Evolutionary conservation across 2,888 invertebrate species (phyloP).

Genomic region (Noctua comes): DNA sequence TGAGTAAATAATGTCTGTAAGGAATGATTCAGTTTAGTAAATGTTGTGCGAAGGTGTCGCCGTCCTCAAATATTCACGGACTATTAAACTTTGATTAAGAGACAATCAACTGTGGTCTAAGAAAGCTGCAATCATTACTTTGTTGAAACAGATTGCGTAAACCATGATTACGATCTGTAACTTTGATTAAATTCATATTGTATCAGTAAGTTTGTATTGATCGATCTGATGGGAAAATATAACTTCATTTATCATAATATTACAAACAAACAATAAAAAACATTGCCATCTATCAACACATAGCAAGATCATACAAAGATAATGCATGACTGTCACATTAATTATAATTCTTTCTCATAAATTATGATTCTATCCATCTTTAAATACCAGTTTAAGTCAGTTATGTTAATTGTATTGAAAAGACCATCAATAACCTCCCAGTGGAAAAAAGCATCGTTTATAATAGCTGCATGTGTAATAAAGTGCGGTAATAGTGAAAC

Average conservation of each 20-base stretch:
- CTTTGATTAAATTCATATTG: slow-evolving; percentile 41
- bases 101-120: slow-evolving; percentile 66
- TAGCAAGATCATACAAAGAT: slow-evolving; percentile 27
- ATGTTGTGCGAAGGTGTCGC: slow-evolving; percentile 58
- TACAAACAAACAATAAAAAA: slow-evolving; percentile 25
- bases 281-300: slow-evolving; percentile 30
- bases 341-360: slow-evolving; percentile 46
- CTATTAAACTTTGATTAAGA: slow-evolving; percentile 63
- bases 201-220: slow-evolving; percentile 20
- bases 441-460: slow-evolving; percentile 22
- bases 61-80: slow-evolving; percentile 58
- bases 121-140: slow-evolving; percentile 68
- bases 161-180: slow-evolving; percentile 38
- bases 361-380: slow-evolving; percentile 31
- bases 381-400: slow-evolving; percentile 27
- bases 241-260: slow-evolving; percentile 9
- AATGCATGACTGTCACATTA: slow-evolving; percentile 21
- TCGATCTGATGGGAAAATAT: slow-evolving; percentile 12
- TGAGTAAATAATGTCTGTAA: slow-evolving; percentile 36
- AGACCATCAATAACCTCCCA: slow-evolving; percentile 42
- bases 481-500: slow-evolving; percentile 31
- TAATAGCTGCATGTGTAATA: slow-evolving; percentile 18
- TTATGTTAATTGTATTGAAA: slow-evolving; percentile 39
- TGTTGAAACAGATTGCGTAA: slow-evolving; percentile 58
- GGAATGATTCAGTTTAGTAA: slow-evolving; percentile 57